Conservation (phyloP, 2,888 invertebrate genomes). For the Scaptomyza parva region DNA sequence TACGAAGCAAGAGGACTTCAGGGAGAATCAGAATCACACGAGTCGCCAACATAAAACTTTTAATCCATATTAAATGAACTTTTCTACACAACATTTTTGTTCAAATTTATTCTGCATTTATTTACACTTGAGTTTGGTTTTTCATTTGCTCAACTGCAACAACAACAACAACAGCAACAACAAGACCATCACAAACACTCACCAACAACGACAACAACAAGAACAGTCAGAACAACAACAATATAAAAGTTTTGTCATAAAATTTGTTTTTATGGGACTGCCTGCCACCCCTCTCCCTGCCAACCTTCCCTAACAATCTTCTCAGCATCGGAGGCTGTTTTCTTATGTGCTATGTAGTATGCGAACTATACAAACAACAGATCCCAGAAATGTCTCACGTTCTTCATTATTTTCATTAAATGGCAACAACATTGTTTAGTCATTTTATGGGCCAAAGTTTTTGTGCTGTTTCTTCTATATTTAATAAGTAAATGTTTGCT, state of each 20-base stretch:
- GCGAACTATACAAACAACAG: conserved; percentile 41
- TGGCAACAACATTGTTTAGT: conserved; percentile 58
- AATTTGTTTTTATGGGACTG: conserved; percentile 66
- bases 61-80: conserved; percentile 76
- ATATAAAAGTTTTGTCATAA: conserved; percentile 68
- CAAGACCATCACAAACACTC: conserved; percentile 16
- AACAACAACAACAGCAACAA: conserved; percentile 27
- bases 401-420: conserved; percentile 70
- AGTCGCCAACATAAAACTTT: conserved; percentile 60
- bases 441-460: conserved; percentile 60
- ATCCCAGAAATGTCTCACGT: conserved; percentile 59
- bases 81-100: conserved; percentile 68
- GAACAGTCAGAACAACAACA: conserved; percentile 39
- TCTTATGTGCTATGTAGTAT: conserved; percentile 29
- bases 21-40: conserved; percentile 36
- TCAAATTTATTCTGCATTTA: conserved; percentile 70
- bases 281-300: conserved; percentile 15
- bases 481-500: conserved; percentile 39
- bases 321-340: conserved; percentile 25
- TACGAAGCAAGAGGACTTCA: conserved; percentile 18
- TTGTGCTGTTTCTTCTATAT: conserved; percentile 29
- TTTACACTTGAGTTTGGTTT: conserved; percentile 68
- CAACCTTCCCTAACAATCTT: neutral
- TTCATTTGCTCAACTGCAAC: conserved; percentile 33
- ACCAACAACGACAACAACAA: conserved; percentile 11